Evolutionary conservation across 2,888 invertebrate genomes (phyloP).

Genomic region (Tipula vernalis): DNA sequence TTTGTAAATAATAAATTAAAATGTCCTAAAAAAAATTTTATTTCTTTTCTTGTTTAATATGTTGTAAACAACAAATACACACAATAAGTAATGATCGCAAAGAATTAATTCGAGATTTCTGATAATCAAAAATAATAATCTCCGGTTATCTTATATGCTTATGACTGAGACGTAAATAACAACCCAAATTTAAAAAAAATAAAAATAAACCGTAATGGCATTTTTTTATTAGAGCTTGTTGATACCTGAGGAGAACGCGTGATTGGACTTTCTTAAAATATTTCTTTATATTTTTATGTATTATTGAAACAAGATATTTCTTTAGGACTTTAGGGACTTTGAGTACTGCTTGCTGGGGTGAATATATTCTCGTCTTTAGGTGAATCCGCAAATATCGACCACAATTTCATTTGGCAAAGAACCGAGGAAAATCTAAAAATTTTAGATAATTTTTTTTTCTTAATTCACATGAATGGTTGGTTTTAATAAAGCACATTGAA

Average conservation of each 20-base stretch:
- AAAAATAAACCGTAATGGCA: not conserved
- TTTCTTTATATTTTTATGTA: no score
- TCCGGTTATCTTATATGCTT: not conserved
- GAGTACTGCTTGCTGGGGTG: no score
- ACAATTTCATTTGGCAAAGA: no score
- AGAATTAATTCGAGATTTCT: not conserved
- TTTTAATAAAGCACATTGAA: no score
- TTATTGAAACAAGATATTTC: no score
- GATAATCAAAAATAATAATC: not conserved
- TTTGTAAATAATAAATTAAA: not conserved
- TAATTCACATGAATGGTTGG: no score
- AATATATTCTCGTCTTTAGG: no score
- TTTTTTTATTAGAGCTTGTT: not conserved
- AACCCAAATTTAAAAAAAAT: not conserved
- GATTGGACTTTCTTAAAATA: not conserved
- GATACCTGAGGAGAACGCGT: not conserved
- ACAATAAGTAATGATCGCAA: not conserved
- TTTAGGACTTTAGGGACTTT: no score
- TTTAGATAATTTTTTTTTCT: no score
- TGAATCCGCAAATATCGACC: no score
- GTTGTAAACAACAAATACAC: not conserved
- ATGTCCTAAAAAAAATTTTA: not conserved
- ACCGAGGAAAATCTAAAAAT: no score
- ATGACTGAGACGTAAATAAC: no score
- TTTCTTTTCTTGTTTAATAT: not conserved